A percentile compares a stretch with the other conserved stretches of the same genome.
phyloP scores from a whole-genome alignment of 23 tunicate species.

The Ascidia mentula region DNA sequence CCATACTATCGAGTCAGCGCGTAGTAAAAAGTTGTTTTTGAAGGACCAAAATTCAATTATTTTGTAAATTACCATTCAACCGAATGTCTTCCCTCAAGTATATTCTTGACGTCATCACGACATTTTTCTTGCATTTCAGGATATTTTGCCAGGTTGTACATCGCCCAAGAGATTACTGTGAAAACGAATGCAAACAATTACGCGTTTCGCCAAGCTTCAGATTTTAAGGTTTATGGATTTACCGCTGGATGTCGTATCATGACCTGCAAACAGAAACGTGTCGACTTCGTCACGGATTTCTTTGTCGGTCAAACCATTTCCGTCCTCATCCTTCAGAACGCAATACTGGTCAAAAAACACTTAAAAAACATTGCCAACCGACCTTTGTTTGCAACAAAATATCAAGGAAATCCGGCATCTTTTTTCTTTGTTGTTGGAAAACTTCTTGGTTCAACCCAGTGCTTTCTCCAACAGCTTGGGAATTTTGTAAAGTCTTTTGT shows the following conservation, averaged over 20 bases:
- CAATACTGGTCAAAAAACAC: too few relatives aligned
- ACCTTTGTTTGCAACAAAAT: conserved; percentile 56
- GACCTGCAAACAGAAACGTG: conserved; percentile 79
- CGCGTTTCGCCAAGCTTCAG: neutral
- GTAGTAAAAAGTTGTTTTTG: too few relatives aligned
- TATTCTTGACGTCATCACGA: conserved; percentile 29
- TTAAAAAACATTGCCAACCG: too few relatives aligned
- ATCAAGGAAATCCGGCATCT: conserved; percentile 55
- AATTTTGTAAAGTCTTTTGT: neutral
- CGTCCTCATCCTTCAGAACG: conserved; percentile 42
- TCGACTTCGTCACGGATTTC: conserved; percentile 69
- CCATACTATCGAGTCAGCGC: too few relatives aligned
- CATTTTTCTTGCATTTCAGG: conserved; percentile 61
- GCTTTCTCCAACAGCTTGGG: neutral
- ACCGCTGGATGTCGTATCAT: conserved; percentile 69
- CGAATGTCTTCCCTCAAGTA: conserved; percentile 26
- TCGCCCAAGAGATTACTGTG: conserved; percentile 44
- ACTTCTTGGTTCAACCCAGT: neutral
- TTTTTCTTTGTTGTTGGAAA: too few relatives aligned
- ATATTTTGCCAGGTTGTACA: conserved; percentile 46
- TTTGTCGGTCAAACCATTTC: conserved; percentile 38
- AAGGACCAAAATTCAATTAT: too few relatives aligned
- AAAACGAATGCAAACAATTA: neutral
- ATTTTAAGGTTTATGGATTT: too few relatives aligned
- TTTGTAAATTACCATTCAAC: conserved; percentile 28